phyloP scores from a whole-genome alignment of 2,113 vertebrate species.

The Coryphaenoides rupestris region DNA sequence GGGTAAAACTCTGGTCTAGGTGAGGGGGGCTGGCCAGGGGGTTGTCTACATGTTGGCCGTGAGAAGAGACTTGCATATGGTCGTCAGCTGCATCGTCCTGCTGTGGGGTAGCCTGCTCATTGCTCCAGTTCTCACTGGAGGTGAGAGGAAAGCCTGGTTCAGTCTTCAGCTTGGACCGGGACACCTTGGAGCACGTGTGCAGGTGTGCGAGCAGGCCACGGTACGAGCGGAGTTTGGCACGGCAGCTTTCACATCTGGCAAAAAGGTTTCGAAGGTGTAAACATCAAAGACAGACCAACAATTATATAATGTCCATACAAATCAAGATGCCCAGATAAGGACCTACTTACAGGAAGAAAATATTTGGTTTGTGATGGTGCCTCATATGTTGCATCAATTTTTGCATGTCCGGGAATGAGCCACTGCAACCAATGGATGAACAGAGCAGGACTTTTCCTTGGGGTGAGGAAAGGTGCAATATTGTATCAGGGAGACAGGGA shows the following conservation, averaged over 20 bases:
- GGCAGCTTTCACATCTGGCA: slow-evolving; percentile 90
- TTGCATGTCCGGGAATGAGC: slow-evolving; percentile 88
- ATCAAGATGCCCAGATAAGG: too few species aligned
- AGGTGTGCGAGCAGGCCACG: slow-evolving; percentile 92
- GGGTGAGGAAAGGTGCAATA: background rate
- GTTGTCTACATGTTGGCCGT: background rate
- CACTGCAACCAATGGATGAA: slow-evolving; percentile 75
- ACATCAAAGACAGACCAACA: too few species aligned
- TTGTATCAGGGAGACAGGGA: background rate
- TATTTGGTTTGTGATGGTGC: slow-evolving; percentile 92
- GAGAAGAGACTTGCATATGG: background rate
- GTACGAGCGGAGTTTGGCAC: slow-evolving; percentile 85
- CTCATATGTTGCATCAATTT: slow-evolving; percentile 88
- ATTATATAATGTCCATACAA: background rate
- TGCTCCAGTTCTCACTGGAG: too few species aligned
- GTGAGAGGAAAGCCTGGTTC: slow-evolving; percentile 9
- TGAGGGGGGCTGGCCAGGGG: background rate
- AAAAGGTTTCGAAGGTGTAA: background rate
- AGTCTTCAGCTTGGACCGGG: slow-evolving; percentile 64
- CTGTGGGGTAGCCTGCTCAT: background rate
- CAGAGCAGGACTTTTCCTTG: slow-evolving; percentile 69
- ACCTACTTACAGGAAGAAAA: slow-evolving; percentile 88
- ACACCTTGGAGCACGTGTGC: slow-evolving; percentile 86
- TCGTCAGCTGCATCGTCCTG: slow-evolving; percentile 4
- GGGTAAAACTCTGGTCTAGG: background rate